These are phyloP conservation scores for Nowickia ferox DNA, from an alignment of 2,888 invertebrate species.

Conservation along the genomic window DNA sequence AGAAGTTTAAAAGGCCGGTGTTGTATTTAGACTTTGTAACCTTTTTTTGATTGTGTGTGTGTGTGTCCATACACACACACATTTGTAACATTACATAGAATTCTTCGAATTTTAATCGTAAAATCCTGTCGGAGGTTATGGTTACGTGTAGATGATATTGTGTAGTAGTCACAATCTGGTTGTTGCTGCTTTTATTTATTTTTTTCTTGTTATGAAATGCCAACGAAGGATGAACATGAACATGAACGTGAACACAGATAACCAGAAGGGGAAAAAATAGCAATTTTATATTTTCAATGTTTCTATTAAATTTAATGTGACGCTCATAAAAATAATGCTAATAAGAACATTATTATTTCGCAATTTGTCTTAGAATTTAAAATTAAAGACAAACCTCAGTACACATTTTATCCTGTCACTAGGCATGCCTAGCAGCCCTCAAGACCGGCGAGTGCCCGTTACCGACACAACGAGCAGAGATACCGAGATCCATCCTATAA, in stretches of 20 bases:
- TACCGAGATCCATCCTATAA: too few species aligned
- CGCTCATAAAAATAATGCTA: constrained; percentile 29
- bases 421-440: too few species aligned
- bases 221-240: constrained; percentile 60
- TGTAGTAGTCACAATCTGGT: constrained; percentile 28
- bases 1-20: constrained; percentile 68
- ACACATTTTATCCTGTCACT: too few species aligned
- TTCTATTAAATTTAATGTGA: constrained; percentile 18
- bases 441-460: too few species aligned
- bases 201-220: background rate
- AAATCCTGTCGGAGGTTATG: constrained; percentile 68
- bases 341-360: background rate
- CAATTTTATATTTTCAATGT: constrained; percentile 42
- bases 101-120: constrained; percentile 43
- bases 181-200: constrained; percentile 32
- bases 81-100: background rate
- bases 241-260: constrained; percentile 26
- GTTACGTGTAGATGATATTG: constrained; percentile 33
- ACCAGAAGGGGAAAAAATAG: constrained; percentile 18
- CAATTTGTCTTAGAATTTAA: too few species aligned
- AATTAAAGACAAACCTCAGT: too few species aligned
- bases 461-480: too few species aligned
- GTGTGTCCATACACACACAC: background rate
- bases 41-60: background rate
- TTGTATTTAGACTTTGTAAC: constrained; percentile 44